phyloP scores from a whole-genome alignment of 2,888 invertebrate genomes.

The Dyspetes luteomarginatus region DNA sequence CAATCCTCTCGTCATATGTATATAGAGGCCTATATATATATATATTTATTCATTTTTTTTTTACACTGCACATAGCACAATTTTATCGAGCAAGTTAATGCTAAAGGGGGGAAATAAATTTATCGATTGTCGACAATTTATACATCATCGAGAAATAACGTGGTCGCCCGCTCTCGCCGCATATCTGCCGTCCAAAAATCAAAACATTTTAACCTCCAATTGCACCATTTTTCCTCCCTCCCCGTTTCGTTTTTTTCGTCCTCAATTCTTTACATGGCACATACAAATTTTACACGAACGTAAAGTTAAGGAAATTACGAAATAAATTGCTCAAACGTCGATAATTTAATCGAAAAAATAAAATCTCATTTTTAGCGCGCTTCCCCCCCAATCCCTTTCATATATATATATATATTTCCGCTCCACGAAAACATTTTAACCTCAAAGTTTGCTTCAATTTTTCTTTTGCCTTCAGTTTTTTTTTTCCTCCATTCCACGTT shows the following conservation, averaged over 20 bases:
- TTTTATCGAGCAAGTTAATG: not conserved
- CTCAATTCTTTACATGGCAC: too few species aligned
- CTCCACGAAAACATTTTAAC: conserved; percentile 41
- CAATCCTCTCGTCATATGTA: conserved; percentile 58
- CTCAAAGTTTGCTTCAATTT: conserved; percentile 26
- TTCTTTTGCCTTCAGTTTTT: not conserved
- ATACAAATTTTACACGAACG: too few species aligned
- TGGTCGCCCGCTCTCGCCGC: too few species aligned
- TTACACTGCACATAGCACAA: not conserved
- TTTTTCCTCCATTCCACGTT: not conserved
- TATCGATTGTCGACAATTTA: too few species aligned
- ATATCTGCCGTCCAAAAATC: not conserved
- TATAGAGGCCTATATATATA: too few species aligned
- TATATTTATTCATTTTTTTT: conserved; percentile 47
- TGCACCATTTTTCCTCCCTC: not conserved
- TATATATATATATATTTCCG: not conserved
- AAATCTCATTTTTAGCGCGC: too few species aligned
- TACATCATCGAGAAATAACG: too few species aligned
- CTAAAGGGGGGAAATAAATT: conserved; percentile 1
- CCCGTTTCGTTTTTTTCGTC: not conserved
- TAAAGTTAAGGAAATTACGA: too few species aligned
- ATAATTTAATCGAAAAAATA: not conserved
- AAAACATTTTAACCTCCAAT: conserved; percentile 15
- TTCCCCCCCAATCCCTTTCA: not conserved
- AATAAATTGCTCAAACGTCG: not conserved